Conservation (phyloP, 1,140 invertebrate genomes). For the Diachasma alloeum region DNA sequence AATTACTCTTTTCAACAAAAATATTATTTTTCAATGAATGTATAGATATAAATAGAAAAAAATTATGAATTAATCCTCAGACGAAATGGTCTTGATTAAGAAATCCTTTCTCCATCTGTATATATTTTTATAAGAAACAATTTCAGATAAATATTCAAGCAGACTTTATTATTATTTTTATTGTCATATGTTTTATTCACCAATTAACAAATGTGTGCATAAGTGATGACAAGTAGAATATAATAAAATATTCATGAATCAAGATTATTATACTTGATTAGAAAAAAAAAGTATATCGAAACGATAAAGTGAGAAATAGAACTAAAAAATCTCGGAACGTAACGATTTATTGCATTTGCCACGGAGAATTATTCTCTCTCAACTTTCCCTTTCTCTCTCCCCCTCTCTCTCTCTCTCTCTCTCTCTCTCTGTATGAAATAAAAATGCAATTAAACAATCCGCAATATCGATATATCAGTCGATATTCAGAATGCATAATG, state of each 20-base stretch:
- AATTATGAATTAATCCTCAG: not conserved
- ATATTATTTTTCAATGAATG: not conserved
- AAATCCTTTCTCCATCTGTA: constrained; percentile 8
- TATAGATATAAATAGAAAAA: not conserved
- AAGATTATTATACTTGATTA: not conserved
- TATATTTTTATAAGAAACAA: constrained; percentile 26
- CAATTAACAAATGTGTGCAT: constrained; percentile 1
- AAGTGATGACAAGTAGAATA: constrained; percentile 3
- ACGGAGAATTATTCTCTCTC: not conserved
- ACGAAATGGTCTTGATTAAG: constrained; percentile 15
- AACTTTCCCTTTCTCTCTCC: too few relatives aligned
- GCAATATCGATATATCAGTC: not conserved
- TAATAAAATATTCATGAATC: constrained; percentile 1
- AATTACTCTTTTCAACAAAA: not conserved
- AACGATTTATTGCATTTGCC: constrained; percentile 22
- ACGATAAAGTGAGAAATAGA: not conserved
- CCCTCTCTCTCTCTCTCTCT: too few relatives aligned
- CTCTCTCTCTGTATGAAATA: not conserved
- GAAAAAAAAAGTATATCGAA: not conserved
- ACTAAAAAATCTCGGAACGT: constrained; percentile 3
- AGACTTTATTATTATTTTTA: not conserved
- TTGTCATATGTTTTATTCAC: not conserved
- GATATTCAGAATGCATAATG: constrained; percentile 12
- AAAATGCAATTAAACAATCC: not conserved
- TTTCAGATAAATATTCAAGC: constrained; percentile 4